Evolutionary conservation across 2,797 vertebrate species (phyloP).

Genomic region (Psittacula derbiana): DNA sequence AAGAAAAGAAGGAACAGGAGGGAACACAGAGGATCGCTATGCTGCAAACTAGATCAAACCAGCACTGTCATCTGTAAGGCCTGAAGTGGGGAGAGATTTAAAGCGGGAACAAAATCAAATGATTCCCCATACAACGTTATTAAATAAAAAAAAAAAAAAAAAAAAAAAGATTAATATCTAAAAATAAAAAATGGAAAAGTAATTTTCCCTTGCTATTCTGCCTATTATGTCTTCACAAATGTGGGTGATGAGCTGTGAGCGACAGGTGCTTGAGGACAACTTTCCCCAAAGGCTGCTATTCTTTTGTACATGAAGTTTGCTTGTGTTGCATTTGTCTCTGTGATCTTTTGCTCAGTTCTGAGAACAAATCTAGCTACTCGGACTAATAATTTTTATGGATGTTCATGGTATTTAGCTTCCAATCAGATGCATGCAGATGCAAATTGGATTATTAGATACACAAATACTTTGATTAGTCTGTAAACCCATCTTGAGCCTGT

Average conservation of each 20-base stretch:
- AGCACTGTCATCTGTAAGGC: background rate
- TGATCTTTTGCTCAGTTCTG: background rate
- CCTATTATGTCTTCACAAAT: conserved; percentile 34
- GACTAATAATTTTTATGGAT: background rate
- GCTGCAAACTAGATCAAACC: background rate
- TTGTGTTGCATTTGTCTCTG: background rate
- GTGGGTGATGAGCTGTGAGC: conserved; percentile 29
- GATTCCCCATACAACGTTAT: background rate
- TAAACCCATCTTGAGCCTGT: background rate
- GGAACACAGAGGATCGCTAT: background rate
- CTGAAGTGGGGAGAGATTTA: background rate
- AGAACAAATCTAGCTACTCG: background rate
- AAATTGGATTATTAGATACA: background rate
- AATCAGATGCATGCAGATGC: conserved; percentile 23
- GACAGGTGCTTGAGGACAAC: background rate
- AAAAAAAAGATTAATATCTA: background rate
- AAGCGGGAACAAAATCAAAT: background rate
- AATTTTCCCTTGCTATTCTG: background rate
- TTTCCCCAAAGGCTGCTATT: background rate
- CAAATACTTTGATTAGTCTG: conserved; percentile 15
- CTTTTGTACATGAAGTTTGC: background rate
- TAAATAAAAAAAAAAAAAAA: background rate
- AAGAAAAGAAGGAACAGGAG: background rate
- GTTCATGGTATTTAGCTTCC: background rate
- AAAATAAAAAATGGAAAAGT: background rate